Evolutionary conservation across 2,888 invertebrate genomes (phyloP).

Genomic region (Oasisia sp.): DNA sequence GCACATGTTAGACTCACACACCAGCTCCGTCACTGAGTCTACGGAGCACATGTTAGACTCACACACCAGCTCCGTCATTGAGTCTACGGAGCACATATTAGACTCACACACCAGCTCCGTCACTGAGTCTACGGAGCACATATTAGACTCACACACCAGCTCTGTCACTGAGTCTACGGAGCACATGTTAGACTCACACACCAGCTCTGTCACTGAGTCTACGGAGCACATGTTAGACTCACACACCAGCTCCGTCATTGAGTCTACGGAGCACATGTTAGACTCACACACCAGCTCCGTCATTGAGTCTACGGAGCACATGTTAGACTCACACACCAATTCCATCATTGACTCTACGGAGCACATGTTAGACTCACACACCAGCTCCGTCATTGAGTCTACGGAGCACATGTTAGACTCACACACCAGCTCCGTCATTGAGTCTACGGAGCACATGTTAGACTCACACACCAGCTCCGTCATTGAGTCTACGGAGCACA

Average conservation of each 20-base stretch:
- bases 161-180: constrained; percentile 35
- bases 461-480: neutral
- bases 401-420: neutral
- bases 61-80: neutral
- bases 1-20: neutral
- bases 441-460: neutral
- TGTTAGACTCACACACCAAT: neutral
- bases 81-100: neutral
- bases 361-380: too few relatives aligned
- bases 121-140: neutral
- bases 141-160: neutral
- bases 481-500: neutral
- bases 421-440: too few relatives aligned
- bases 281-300: neutral
- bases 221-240: constrained; percentile 62
- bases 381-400: neutral
- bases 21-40: neutral
- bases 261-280: neutral
- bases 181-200: constrained; percentile 62
- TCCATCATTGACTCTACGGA: neutral
- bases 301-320: neutral
- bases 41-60: neutral
- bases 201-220: constrained; percentile 51
- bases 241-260: constrained; percentile 53
- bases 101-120: neutral